Evolutionary conservation across 2,888 invertebrate genomes (phyloP).

Genomic region (Pheosia gnoma): DNA sequence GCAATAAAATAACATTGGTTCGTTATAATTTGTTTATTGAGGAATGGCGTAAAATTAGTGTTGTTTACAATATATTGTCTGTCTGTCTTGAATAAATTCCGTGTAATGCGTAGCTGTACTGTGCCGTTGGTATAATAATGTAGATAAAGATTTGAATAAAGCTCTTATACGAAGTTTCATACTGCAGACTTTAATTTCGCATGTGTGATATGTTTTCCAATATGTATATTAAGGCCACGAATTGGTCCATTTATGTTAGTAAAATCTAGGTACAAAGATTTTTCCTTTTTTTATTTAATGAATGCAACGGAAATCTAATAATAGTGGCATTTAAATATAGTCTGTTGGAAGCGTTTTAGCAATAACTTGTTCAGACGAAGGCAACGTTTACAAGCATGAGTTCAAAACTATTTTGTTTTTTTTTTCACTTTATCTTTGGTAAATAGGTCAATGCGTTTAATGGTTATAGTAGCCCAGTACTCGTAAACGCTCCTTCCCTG

Average conservation of each 20-base stretch:
- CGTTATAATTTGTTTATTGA: constrained; percentile 66
- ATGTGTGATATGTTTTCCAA: constrained; percentile 46
- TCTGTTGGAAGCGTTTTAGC: too few species aligned
- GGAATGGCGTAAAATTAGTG: constrained; percentile 66
- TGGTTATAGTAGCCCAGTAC: too few species aligned
- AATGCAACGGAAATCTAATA: not conserved
- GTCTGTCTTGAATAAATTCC: constrained; percentile 43
- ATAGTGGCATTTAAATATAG: too few species aligned
- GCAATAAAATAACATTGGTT: constrained; percentile 50
- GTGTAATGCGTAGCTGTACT: constrained; percentile 46
- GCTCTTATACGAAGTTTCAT: constrained; percentile 49
- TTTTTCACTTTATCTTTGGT: too few species aligned
- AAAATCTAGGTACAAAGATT: constrained; percentile 17
- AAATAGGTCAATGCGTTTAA: too few species aligned
- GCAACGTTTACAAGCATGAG: too few species aligned
- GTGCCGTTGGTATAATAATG: constrained; percentile 48
- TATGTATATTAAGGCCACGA: constrained; percentile 41
- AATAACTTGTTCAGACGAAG: too few species aligned
- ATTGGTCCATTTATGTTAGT: constrained; percentile 46
- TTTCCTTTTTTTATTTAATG: not conserved
- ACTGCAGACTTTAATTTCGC: constrained; percentile 43
- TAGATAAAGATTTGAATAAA: constrained; percentile 60
- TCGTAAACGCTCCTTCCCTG: too few species aligned
- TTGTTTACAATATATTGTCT: constrained; percentile 37
- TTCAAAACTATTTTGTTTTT: too few species aligned